A percentile compares a stretch with the other conserved stretches of the same genome.
phyloP scores from a whole-genome alignment of 35 echinoderm and acorn worm genomes.

The Stichopus chloronotus region DNA sequence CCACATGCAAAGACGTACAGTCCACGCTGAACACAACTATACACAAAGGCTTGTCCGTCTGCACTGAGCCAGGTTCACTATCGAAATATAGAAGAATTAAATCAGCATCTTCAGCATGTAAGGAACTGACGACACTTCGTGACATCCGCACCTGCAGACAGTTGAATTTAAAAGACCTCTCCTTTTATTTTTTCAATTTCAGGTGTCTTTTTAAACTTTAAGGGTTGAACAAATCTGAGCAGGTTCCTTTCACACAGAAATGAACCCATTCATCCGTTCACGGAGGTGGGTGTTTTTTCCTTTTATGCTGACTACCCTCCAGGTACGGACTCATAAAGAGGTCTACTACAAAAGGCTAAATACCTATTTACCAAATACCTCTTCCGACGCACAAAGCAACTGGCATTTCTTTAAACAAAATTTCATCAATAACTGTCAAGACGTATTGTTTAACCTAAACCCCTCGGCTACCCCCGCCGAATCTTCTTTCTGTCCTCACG shows the following conservation, averaged over 20 bases:
- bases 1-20: too few species aligned
- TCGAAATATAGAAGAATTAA: too few species aligned
- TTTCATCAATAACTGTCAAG: not conserved
- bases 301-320: not conserved
- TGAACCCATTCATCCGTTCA: not conserved
- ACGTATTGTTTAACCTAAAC: not conserved
- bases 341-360: not conserved
- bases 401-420: not conserved
- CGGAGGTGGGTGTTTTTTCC: not conserved
- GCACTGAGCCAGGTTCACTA: too few species aligned
- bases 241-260: not conserved
- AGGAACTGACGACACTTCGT: too few species aligned
- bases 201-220: not conserved
- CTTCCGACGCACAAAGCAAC: not conserved
- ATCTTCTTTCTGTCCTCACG: not conserved
- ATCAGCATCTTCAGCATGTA: too few species aligned
- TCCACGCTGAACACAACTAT: too few species aligned
- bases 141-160: too few species aligned
- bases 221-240: not conserved
- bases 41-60: too few species aligned
- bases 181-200: too few species aligned
- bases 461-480: not conserved
- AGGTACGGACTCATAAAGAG: not conserved
- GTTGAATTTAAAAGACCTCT: too few species aligned
- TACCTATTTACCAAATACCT: slow-evolving; percentile 1